A percentile compares a stretch with the other conserved stretches of the same genome.
Evolutionary conservation across 1,140 invertebrate species (phyloP).

Genomic region (Pogonus chalceus): DNA sequence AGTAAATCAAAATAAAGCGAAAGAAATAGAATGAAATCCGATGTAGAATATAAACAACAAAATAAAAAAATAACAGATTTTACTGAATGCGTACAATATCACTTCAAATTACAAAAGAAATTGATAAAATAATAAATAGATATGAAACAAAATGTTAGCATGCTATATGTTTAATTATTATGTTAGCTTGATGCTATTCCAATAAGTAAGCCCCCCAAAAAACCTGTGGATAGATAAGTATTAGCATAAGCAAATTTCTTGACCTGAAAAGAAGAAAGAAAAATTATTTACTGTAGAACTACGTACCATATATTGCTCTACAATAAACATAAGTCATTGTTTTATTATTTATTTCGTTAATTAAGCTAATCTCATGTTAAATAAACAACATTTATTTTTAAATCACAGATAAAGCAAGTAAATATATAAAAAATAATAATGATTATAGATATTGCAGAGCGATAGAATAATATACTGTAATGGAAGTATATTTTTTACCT

Average conservation of each 20-base stretch:
- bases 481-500: slow-evolving; percentile 45
- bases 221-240: slow-evolving; percentile 67
- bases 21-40: no score
- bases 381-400: slow-evolving; percentile 10
- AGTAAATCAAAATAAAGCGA: no score
- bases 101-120: slow-evolving; percentile 27
- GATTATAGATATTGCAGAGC: neutral
- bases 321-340: neutral
- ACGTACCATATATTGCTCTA: slow-evolving; percentile 7
- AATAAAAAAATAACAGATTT: slow-evolving; percentile 23
- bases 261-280: slow-evolving; percentile 52
- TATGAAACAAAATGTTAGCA: neutral
- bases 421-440: slow-evolving; percentile 17
- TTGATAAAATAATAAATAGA: slow-evolving; percentile 8
- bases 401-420: slow-evolving; percentile 9
- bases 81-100: no score
- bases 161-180: slow-evolving; percentile 5
- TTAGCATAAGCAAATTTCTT: slow-evolving; percentile 62
- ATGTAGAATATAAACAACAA: slow-evolving; percentile 14
- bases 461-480: neutral
- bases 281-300: slow-evolving; percentile 1
- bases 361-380: slow-evolving; percentile 10
- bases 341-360: slow-evolving; percentile 8
- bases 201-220: slow-evolving; percentile 76
- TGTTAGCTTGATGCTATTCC: slow-evolving; percentile 57